Conservation (phyloP, 2,113 vertebrate genomes). For the Bos taurus region DNA sequence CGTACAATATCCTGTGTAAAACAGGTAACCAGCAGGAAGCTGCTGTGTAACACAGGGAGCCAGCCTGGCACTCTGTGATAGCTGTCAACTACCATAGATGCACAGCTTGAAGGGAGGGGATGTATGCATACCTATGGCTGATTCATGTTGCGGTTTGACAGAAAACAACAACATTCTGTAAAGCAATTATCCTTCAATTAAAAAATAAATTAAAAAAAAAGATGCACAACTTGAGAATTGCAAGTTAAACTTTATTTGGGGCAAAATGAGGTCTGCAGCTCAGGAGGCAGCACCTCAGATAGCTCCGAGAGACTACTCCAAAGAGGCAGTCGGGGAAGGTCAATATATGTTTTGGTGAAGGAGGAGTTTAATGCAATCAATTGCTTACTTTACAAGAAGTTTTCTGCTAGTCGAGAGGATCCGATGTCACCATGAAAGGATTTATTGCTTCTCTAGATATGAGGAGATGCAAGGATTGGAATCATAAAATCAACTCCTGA, state of each 20-base stretch:
- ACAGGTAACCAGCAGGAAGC: not conserved
- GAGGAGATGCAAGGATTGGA: not conserved
- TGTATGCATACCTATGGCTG: not conserved
- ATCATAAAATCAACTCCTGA: not conserved
- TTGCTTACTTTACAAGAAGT: not conserved
- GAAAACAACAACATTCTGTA: not conserved
- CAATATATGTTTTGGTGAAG: not conserved
- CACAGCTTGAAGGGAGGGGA: not conserved
- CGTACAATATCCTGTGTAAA: not conserved
- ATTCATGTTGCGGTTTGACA: not conserved
- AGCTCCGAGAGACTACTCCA: not conserved
- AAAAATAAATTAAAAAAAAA: not conserved
- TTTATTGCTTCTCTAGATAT: not conserved
- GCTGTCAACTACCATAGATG: not conserved
- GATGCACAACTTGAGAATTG: not conserved
- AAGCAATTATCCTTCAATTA: not conserved
- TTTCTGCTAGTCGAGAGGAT: not conserved
- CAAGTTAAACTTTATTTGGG: not conserved
- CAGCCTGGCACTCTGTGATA: not conserved
- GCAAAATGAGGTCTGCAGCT: not conserved
- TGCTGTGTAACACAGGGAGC: not conserved
- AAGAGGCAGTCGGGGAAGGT: not conserved
- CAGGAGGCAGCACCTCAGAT: not conserved
- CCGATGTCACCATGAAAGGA: not conserved
- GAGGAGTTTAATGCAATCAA: not conserved